Evolutionary conservation across 2,797 vertebrate species (phyloP), one percentile per base, ranked within the genome.

Genomic region (Darevskia mixta): DNA sequence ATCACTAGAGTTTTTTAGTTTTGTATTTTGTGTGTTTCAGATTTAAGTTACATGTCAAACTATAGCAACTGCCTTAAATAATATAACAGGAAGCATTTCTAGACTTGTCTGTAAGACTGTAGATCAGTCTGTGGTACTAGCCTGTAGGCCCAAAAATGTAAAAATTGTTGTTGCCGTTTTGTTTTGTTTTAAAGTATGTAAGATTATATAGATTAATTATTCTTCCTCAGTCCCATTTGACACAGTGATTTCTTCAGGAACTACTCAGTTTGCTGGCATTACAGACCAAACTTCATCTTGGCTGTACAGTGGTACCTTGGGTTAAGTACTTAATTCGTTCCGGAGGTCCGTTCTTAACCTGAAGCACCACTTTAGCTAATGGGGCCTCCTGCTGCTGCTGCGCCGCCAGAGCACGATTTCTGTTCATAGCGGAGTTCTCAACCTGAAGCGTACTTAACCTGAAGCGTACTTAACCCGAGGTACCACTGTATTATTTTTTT

Each of bases 171-270:
- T 55, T 55, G 49, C 49, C 15, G 1, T 15, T 55, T 15, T 35
- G 35, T 35, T 35, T 35, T 35, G 35, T 35, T 35, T 35, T 35
- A 35, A 35, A 55, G 49, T 49, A 49, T 55, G 49, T 55, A 55
- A 55, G 49, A 55, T 55, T 55, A 55, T 55, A 55, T 55, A 55
- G 49, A 55, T 55, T 55, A 15, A 55, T 55, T 55, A 55, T 38
- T 73, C 41, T n/a, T 45, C 18, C 84, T 49, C 64, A 41, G 0
- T 10, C 13, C 29, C 78, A 71, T 45, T 0, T 0, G 8, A 20
- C 87, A 83, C 78, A 86, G 82, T 0, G 20, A 79, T 69, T 79
- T 69, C 35, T 69, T 77, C 13, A 69, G 78, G 58, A 78, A 79
- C 35, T 72, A 23, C 82, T 18, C 32, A 8, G 5, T 77, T 72